These are phyloP conservation scores for Psittacula cyanocephala DNA, from an alignment of 2,113 vertebrate genomes.

Conservation along the genomic window DNA sequence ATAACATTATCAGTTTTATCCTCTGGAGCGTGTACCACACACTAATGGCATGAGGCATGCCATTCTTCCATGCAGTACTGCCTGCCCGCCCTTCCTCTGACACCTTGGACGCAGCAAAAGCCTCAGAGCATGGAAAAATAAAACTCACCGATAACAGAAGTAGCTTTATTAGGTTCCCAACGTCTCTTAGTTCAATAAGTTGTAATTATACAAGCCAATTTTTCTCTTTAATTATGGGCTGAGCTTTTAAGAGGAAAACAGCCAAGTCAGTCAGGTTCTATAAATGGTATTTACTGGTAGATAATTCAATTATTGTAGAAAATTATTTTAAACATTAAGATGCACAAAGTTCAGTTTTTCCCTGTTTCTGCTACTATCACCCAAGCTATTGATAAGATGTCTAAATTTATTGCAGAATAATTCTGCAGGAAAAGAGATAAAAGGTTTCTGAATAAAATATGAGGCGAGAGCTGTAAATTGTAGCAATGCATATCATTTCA, in stretches of 20 bases:
- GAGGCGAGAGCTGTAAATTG: conserved; percentile 99
- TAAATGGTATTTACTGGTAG: conserved; percentile 75
- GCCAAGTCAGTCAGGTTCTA: conserved; percentile 55
- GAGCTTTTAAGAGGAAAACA: conserved; percentile 44
- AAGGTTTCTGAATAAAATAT: conserved; percentile 99
- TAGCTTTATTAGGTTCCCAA: not conserved
- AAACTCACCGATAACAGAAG: not conserved
- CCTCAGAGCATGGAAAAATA: not conserved
- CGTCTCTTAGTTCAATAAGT: not conserved
- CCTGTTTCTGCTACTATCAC: conserved; percentile 92
- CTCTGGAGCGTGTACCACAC: not conserved
- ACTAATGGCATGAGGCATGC: not conserved
- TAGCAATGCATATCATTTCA: conserved; percentile 99
- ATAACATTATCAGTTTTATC: not conserved
- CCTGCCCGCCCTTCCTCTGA: not conserved
- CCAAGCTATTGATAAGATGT: conserved; percentile 99
- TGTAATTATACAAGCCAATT: not conserved
- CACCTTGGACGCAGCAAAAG: accelerated
- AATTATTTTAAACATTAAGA: conserved; percentile 94
- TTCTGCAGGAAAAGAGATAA: conserved; percentile 99
- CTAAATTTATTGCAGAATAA: conserved; percentile 99
- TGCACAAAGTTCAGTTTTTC: conserved; percentile 88
- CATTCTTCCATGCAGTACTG: not conserved
- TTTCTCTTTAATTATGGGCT: conserved; percentile 68
- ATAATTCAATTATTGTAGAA: conserved; percentile 96